Base-by-base conservation (phyloP, 2,113 vertebrate genomes). In the Heterotis niloticus region DNA sequence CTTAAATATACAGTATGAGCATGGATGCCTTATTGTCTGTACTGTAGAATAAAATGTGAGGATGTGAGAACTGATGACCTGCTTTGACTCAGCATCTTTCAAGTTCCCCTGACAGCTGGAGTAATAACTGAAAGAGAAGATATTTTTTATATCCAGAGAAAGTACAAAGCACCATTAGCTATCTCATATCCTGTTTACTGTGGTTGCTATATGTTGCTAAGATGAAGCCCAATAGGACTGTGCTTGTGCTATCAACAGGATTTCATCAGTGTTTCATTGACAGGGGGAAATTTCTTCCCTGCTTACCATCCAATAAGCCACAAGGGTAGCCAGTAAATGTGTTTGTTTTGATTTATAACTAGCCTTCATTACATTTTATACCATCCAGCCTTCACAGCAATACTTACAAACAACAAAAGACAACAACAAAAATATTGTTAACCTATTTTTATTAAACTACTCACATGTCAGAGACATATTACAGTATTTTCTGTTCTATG, bases 181-280 rank as follows among this genome's bases (percentile, higher is more conserved):
- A 60, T 14, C 56, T 28, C 18, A 9, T 24, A 60, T 78, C 77
- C 56, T 51, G 67, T 1, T 62, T 71, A 66, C 26, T 20, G 52
- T 71, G 28, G 56, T 29, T 62, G 28, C 13, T 52, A 71, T 71
- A 71, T 57, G 65, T 68, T 68, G 17, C 24, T 67, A 56, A n/a
- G 17, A 57, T 51, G 76, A 34, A 65, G 34, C 16, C 72, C 54
- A 14, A 20, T 34, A 17, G 28, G 16, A 34, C 54, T 13, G 24
- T 64, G 12, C 11, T 52, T 16, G 54, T 56, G 9, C 44, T 26
- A 59, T 59, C 52, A 5, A 14, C 34, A 54, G 54, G 52, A 18
- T 78, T 68, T 68, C 54, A 78, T 68, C 65, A 28, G 52, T 17
- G 23, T 68, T 66, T 57, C 52, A 51, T 51, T 20, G 29, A 12